Evolutionary conservation across 2,888 invertebrate genomes (phyloP), one percentile per base, ranked within the genome.

Genomic region (Bibio marci): DNA sequence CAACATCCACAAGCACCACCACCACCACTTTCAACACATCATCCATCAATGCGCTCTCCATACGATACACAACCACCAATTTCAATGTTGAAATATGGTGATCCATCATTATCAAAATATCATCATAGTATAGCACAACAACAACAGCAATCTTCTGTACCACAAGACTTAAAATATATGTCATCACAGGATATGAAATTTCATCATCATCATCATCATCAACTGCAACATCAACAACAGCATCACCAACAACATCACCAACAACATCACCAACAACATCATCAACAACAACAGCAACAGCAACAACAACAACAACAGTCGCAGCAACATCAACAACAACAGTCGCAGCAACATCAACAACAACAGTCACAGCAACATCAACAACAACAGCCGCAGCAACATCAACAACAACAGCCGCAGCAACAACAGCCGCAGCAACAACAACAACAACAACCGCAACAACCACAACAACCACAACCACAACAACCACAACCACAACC

Each of bases 91-190:
- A 63, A 62, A 41, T 63, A 62, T 43, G 59, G 60, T 18, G 63
- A 63, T 49, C 58, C 59, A 8, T 57, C 59, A 8, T 47, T 62
- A 52, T 50, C 49, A 3, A 58, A 53, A 42, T 62, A 62, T 41
- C 39, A 35, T 15, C 19, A 37, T 30, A 46, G 46, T 12, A 38
- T 47, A 2, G 56, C 56, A 4, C 55, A 56, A 3, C 42, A 42
- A 11, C n/a, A 17, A 3, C 51, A 50, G 32, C 46, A 43, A 13
- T 41, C 43, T 37, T 41, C 45, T 26, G 56, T 54, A 39, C 53
- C 60, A 4, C 61, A 60, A 47, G 62, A 62, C 45, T 47, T 62
- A 10, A 62, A 62, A 44, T 63, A 62, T 50, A 53, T 57, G 3
- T 53, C 53, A 43, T 38, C 40, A 30, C 50, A 6, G 37, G 49